Conservation (phyloP, 53 echinoderm and acorn worm species). For the Stichopus horrens region DNA sequence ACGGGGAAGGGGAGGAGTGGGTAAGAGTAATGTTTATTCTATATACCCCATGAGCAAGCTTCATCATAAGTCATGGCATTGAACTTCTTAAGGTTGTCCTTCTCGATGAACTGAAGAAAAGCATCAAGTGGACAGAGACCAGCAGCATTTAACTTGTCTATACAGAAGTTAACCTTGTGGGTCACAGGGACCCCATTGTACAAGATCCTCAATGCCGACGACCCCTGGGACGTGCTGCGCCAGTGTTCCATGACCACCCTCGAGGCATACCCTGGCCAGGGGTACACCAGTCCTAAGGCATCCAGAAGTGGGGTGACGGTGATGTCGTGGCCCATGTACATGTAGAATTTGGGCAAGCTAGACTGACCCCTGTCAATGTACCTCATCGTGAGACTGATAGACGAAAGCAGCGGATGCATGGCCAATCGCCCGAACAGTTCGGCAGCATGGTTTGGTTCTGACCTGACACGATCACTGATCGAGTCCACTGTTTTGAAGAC, state of each 20-base stretch:
- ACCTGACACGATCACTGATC: constrained; percentile 29
- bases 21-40: neutral
- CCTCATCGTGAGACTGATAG: constrained; percentile 63
- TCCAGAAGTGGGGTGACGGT: constrained; percentile 73
- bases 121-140: constrained; percentile 72
- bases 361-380: constrained; percentile 46
- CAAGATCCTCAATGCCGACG: constrained; percentile 64
- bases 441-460: constrained; percentile 46
- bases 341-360: constrained; percentile 55
- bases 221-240: constrained; percentile 41
- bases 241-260: constrained; percentile 83
- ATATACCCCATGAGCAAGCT: constrained; percentile 59
- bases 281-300: constrained; percentile 70
- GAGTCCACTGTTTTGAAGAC: constrained; percentile 52
- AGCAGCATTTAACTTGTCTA: constrained; percentile 46
- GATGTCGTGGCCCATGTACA: constrained; percentile 89
- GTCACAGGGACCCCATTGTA: constrained; percentile 86
- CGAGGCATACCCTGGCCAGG: constrained; percentile 82
- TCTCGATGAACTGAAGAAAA: constrained; percentile 65
- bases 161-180: constrained; percentile 64
- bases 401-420: constrained; percentile 77
- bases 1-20: neutral
- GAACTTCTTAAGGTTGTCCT: constrained; percentile 74
- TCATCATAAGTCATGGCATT: constrained; percentile 64
- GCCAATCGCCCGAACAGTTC: constrained; percentile 68